Percentiles rank a stretch among this genome's conserved stretches.
Evolutionary conservation across 2,797 vertebrate genomes (phyloP).

Genomic region (Apodemus agrarius): DNA sequence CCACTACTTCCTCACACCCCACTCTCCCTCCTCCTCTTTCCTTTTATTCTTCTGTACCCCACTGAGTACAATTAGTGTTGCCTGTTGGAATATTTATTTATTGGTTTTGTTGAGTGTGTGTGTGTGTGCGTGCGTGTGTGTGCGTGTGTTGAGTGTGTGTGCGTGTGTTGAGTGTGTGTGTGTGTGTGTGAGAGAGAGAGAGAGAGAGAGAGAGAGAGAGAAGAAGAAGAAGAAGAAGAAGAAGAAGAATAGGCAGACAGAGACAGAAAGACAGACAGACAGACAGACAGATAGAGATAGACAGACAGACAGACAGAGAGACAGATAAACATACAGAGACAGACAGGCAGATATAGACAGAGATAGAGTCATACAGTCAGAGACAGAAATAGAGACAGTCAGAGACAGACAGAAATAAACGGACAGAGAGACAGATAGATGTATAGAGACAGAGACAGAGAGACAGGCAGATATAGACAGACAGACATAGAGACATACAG

Average conservation of each 20-base stretch:
- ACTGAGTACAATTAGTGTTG: neutral
- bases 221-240: no score
- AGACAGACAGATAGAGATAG: neutral
- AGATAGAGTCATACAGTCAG: neutral
- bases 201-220: neutral
- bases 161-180: no score
- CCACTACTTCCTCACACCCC: no score
- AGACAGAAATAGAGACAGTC: neutral
- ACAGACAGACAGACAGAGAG: neutral
- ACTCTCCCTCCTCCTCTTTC: neutral
- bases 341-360: no score
- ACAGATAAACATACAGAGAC: no score
- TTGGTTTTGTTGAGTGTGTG: neutral
- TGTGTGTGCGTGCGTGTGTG: neutral
- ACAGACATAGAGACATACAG: neutral
- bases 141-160: no score
- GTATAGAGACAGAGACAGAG: no score
- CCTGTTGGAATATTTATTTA: neutral
- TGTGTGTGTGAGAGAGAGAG: neutral
- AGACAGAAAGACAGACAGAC: neutral
- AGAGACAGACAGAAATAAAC: neutral
- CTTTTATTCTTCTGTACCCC: neutral
- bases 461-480: neutral
- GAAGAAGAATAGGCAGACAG: no score
- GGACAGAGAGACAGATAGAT: no score